A percentile compares a stretch with the other conserved stretches of the same genome.
Conservation (phyloP, 2,888 invertebrate species). For the Platerodrilus igneus region DNA sequence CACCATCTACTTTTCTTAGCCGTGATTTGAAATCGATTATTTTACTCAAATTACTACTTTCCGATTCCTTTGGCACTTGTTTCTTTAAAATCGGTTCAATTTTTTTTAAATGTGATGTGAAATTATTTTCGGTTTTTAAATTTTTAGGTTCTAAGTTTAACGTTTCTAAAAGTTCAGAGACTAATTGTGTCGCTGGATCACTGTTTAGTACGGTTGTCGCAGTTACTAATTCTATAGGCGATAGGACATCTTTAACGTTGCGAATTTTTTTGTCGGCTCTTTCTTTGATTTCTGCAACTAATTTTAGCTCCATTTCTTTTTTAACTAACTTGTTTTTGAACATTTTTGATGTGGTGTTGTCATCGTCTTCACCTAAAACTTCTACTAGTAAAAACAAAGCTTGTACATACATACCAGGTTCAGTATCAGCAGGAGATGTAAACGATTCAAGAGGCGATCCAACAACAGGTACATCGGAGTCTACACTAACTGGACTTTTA, state of each 20-base stretch:
- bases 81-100: constrained; percentile 62
- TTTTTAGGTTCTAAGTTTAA: constrained; percentile 59
- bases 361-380: constrained; percentile 33
- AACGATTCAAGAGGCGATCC: constrained; percentile 50
- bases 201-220: constrained; percentile 53
- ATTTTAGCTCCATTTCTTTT: constrained; percentile 79
- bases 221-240: constrained; percentile 47
- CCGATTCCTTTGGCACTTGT: constrained; percentile 50
- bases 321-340: constrained; percentile 56
- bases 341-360: constrained; percentile 43
- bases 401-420: constrained; percentile 33
- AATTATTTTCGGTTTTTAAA: constrained; percentile 51
- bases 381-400: no score
- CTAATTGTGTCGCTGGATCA: constrained; percentile 75
- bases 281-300: constrained; percentile 81
- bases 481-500: constrained; percentile 45
- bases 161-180: constrained; percentile 80
- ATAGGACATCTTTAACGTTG: constrained; percentile 53
- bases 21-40: constrained; percentile 83
- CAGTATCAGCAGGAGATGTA: constrained; percentile 43
- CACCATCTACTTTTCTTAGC: constrained; percentile 72
- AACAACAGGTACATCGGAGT: constrained; percentile 49
- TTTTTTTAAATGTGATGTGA: constrained; percentile 68
- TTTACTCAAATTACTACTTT: constrained; percentile 52
- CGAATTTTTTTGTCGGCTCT: constrained; percentile 63